Percentiles rank a stretch among this genome's conserved stretches.
Evolutionary conservation across 2,797 vertebrate genomes (phyloP).

Genomic region (Schizopygopsis malacanthus): DNA sequence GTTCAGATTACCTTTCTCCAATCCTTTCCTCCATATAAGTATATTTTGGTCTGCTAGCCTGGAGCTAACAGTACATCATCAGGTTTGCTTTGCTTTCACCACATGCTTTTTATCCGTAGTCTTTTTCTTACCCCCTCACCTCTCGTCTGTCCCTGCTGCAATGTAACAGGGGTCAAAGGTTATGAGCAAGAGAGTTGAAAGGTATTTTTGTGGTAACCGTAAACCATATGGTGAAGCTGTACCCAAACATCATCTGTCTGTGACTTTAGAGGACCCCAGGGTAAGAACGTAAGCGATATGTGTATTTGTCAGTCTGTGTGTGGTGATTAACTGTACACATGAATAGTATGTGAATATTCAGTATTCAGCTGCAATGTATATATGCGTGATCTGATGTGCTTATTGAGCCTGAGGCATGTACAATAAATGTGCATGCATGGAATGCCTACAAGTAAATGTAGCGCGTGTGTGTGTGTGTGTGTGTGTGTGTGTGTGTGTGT

Average conservation of each 20-base stretch:
- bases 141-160: slow-evolving; percentile 34
- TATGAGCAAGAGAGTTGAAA: slow-evolving; percentile 73
- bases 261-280: slow-evolving; percentile 69
- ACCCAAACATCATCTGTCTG: slow-evolving; percentile 77
- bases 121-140: slow-evolving; percentile 41
- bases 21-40: neutral
- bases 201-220: slow-evolving; percentile 79
- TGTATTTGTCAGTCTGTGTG: slow-evolving; percentile 41
- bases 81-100: slow-evolving; percentile 66
- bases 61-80: slow-evolving; percentile 56
- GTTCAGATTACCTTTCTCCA: slow-evolving; percentile 35
- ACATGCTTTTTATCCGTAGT: slow-evolving; percentile 61
- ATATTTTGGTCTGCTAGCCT: slow-evolving; percentile 43
- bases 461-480: slow-evolving; percentile 51
- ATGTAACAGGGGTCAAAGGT: slow-evolving; percentile 70
- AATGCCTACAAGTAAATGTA: neutral
- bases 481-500: neutral
- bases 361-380: neutral
- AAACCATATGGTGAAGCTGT: slow-evolving; percentile 71
- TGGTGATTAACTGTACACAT: slow-evolving; percentile 23
- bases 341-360: neutral
- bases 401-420: neutral
- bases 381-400: neutral
- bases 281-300: slow-evolving; percentile 51
- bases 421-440: neutral